phyloP scores from a whole-genome alignment of 2,113 vertebrate genomes.

The Pollimyrus isidori region DNA sequence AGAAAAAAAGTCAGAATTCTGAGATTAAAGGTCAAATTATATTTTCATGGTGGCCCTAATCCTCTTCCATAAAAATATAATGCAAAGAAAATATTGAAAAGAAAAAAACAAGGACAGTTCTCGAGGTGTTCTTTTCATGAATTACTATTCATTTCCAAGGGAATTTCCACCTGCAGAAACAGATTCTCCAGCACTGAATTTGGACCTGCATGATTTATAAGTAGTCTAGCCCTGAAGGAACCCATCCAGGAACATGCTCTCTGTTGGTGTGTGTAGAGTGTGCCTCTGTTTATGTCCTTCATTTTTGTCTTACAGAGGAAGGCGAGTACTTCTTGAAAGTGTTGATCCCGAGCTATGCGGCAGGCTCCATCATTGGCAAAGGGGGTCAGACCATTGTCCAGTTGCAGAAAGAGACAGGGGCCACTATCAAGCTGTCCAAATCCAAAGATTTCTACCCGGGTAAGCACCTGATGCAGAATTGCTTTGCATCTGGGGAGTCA shows the following conservation, averaged over 20 bases:
- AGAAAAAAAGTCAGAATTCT: too few species aligned
- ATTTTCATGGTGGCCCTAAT: too few species aligned
- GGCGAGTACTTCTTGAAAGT: constrained; percentile 92
- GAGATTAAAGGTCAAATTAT: too few species aligned
- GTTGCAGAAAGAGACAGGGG: constrained; percentile 86
- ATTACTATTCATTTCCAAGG: background rate
- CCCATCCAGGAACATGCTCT: background rate
- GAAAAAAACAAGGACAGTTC: background rate
- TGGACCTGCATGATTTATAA: background rate
- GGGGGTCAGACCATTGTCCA: constrained; percentile 92
- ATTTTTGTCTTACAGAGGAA: constrained; percentile 72
- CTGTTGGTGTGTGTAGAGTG: background rate
- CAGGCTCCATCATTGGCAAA: constrained; percentile 88
- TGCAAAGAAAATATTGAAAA: background rate
- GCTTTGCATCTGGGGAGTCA: background rate
- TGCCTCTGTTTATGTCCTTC: constrained; percentile 18
- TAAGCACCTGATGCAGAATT: constrained; percentile 43
- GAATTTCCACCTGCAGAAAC: background rate
- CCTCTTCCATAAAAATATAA: background rate
- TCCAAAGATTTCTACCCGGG: constrained; percentile 96
- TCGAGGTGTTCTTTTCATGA: background rate
- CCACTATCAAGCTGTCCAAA: constrained; percentile 93
- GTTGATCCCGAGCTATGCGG: constrained; percentile 88
- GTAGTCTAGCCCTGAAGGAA: background rate
- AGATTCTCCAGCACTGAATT: background rate